Conservation (phyloP, 2,797 vertebrate species). For the Ficedula albicollis region DNA sequence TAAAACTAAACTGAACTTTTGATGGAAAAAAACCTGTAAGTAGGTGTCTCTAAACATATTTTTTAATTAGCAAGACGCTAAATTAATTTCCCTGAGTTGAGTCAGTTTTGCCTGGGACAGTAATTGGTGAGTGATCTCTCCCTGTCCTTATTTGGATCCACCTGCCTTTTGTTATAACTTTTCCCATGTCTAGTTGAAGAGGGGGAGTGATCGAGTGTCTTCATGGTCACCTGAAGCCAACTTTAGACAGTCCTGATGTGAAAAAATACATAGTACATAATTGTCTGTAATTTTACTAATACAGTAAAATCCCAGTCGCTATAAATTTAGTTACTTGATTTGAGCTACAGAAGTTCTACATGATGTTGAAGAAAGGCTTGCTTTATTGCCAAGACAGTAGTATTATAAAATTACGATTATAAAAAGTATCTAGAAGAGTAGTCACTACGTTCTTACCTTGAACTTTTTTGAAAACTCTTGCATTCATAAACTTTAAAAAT, state of each 20-base stretch:
- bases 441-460: slow-evolving; percentile 84
- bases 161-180: background rate
- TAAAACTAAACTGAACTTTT: background rate
- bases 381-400: background rate
- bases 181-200: background rate
- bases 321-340: background rate
- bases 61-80: background rate
- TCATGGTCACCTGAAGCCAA: background rate
- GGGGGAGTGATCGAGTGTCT: rapidly evolving
- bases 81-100: background rate
- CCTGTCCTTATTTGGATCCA: background rate
- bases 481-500: slow-evolving; percentile 98
- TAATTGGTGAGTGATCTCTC: background rate
- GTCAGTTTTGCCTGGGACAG: background rate
- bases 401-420: background rate
- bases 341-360: background rate
- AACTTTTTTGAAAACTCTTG: slow-evolving; percentile 93
- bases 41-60: background rate
- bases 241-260: background rate
- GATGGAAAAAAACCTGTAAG: background rate
- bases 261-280: background rate
- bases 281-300: background rate
- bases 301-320: background rate
- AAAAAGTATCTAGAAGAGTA: background rate
- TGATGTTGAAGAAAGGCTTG: background rate